These are phyloP conservation scores for Steinernema scapterisci DNA, from an alignment of 2,888 invertebrate species.

Conservation along the genomic window DNA sequence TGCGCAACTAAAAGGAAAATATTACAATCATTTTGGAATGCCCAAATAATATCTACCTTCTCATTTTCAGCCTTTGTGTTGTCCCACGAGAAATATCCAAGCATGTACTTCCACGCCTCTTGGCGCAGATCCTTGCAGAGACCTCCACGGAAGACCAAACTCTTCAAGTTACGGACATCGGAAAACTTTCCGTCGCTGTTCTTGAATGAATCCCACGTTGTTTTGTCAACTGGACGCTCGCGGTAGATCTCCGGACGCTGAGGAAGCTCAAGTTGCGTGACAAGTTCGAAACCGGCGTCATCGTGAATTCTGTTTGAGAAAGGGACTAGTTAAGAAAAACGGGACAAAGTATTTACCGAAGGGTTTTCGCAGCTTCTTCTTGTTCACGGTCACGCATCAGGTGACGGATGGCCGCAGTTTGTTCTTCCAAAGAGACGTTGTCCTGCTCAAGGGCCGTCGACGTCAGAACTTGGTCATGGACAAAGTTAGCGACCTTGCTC, in stretches of 20 bases:
- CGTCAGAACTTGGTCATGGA: slow-evolving; percentile 71
- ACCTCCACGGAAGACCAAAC: slow-evolving; percentile 84
- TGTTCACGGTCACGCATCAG: slow-evolving; percentile 37
- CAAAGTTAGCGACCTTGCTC: slow-evolving; percentile 82
- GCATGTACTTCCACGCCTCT: slow-evolving; percentile 91
- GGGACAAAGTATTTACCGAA: slow-evolving; percentile 31
- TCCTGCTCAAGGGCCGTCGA: neutral
- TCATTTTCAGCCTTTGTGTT: slow-evolving; percentile 78
- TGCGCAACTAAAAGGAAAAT: slow-evolving; percentile 71
- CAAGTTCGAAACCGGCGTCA: slow-evolving; percentile 64
- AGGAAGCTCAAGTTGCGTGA: slow-evolving; percentile 73
- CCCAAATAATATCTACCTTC: slow-evolving; percentile 67
- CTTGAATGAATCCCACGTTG: slow-evolving; percentile 44
- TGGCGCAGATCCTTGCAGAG: slow-evolving; percentile 73
- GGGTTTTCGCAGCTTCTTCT: slow-evolving; percentile 42
- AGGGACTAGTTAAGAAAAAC: neutral
- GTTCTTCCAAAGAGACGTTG: neutral
- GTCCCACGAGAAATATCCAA: slow-evolving; percentile 86
- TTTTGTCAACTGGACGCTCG: slow-evolving; percentile 75
- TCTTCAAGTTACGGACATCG: slow-evolving; percentile 74
- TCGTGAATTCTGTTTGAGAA: slow-evolving; percentile 47
- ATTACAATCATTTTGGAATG: neutral
- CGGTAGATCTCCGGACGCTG: slow-evolving; percentile 76
- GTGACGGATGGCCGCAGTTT: slow-evolving; percentile 19
- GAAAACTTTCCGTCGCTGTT: slow-evolving; percentile 45